Evolutionary conservation across 2,888 invertebrate genomes (phyloP).

Genomic region (Tetanocera ferruginea): DNA sequence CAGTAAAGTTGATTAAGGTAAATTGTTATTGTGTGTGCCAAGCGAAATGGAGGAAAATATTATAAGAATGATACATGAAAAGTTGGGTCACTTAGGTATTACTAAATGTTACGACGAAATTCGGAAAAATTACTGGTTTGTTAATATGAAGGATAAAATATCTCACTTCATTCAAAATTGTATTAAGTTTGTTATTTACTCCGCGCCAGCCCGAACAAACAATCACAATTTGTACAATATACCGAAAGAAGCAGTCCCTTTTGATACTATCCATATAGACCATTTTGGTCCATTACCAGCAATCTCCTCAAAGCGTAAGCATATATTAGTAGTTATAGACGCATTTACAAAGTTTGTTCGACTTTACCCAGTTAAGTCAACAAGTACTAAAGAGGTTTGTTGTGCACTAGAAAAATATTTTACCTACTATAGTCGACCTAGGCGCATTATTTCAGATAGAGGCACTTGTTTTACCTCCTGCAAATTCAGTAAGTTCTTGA

Average conservation of each 20-base stretch:
- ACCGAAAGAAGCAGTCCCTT: background rate
- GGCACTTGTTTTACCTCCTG: conserved; percentile 30
- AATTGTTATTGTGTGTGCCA: too few species aligned
- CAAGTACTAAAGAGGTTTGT: too few species aligned
- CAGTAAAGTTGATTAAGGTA: too few species aligned
- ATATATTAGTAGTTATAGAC: background rate
- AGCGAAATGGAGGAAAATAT: too few species aligned
- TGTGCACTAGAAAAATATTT: conserved; percentile 4
- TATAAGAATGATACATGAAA: too few species aligned
- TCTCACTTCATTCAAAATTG: background rate
- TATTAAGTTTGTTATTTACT: background rate
- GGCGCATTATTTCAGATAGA: background rate
- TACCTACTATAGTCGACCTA: background rate
- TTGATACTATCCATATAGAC: background rate
- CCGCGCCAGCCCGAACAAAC: background rate
- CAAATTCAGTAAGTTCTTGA: conserved; percentile 19
- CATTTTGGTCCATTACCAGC: background rate
- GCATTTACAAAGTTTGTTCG: background rate
- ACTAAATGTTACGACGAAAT: too few species aligned
- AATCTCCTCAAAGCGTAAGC: background rate
- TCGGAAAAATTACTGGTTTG: too few species aligned
- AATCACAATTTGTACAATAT: background rate
- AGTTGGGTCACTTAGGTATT: too few species aligned
- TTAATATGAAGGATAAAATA: too few species aligned
- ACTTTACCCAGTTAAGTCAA: background rate